Conservation (phyloP, 2,797 vertebrate species). For the Eurystomus glaucurus region DNA sequence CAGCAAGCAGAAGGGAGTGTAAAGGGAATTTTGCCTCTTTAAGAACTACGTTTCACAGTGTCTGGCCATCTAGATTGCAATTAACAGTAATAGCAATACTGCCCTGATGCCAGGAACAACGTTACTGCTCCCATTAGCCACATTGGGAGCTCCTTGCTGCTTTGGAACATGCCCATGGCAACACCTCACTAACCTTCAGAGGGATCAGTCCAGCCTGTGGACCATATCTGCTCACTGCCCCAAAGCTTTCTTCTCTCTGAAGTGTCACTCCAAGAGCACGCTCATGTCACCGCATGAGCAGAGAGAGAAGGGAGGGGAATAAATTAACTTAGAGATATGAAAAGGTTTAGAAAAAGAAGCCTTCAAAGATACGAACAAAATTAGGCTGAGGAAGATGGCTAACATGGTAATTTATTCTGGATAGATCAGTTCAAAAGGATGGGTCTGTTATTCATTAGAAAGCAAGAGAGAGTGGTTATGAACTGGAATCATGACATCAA, state of each 20-base stretch:
- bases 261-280: neutral
- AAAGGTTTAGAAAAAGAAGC: neutral
- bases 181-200: neutral
- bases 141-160: neutral
- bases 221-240: neutral
- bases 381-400: constrained; percentile 32
- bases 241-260: neutral
- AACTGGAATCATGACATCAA: constrained; percentile 74
- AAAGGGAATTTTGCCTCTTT: constrained; percentile 17
- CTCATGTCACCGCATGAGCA: neutral
- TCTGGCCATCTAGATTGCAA: neutral
- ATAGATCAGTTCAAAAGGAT: constrained; percentile 45
- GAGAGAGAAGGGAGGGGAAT: neutral
- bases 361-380: constrained; percentile 9
- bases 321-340: neutral
- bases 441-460: constrained; percentile 56
- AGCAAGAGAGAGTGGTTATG: constrained; percentile 56
- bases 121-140: neutral
- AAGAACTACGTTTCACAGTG: neutral
- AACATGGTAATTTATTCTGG: constrained; percentile 44
- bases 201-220: accelerated
- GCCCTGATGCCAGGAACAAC: neutral
- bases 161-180: neutral
- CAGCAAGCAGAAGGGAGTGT: neutral
- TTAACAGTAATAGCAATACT: neutral